Evolutionary conservation across 2,113 vertebrate genomes (phyloP).

Genomic region (Amphiprion percula): DNA sequence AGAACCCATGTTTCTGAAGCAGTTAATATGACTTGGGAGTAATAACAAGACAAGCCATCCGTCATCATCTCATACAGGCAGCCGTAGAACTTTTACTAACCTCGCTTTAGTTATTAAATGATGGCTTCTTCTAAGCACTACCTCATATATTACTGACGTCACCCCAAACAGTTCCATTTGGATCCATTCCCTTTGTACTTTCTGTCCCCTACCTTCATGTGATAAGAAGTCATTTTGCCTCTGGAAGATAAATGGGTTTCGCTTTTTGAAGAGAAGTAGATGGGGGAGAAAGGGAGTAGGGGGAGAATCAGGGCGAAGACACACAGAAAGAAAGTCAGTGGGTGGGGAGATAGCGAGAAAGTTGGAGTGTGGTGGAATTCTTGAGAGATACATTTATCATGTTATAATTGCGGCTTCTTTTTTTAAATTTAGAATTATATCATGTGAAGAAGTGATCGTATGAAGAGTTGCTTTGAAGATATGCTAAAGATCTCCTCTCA

Average conservation of each 20-base stretch:
- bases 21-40: not conserved
- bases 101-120: slow-evolving; percentile 5
- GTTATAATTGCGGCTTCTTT: slow-evolving; percentile 44
- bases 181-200: slow-evolving; percentile 29
- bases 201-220: slow-evolving; percentile 41
- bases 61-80: not conserved
- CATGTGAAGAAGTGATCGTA: slow-evolving; percentile 24
- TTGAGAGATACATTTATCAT: slow-evolving; percentile 51
- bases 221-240: slow-evolving; percentile 53
- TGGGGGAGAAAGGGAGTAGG: not conserved
- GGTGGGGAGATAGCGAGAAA: slow-evolving; percentile 26
- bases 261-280: slow-evolving; percentile 41
- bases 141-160: slow-evolving; percentile 28
- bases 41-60: not conserved
- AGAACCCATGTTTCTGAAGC: not conserved
- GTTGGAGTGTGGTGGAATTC: slow-evolving; percentile 33
- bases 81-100: not conserved
- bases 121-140: slow-evolving; percentile 13
- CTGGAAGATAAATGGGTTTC: slow-evolving; percentile 54
- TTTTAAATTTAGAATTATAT: slow-evolving; percentile 43
- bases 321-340: slow-evolving; percentile 30
- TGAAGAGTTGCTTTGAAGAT: slow-evolving; percentile 52
- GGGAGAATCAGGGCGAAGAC: slow-evolving; percentile 17
- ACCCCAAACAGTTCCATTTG: slow-evolving; percentile 35
- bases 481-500: slow-evolving; percentile 45